These are phyloP conservation scores for Theristicus caerulescens DNA, from an alignment of 2,113 vertebrate genomes.

Conservation along the genomic window DNA sequence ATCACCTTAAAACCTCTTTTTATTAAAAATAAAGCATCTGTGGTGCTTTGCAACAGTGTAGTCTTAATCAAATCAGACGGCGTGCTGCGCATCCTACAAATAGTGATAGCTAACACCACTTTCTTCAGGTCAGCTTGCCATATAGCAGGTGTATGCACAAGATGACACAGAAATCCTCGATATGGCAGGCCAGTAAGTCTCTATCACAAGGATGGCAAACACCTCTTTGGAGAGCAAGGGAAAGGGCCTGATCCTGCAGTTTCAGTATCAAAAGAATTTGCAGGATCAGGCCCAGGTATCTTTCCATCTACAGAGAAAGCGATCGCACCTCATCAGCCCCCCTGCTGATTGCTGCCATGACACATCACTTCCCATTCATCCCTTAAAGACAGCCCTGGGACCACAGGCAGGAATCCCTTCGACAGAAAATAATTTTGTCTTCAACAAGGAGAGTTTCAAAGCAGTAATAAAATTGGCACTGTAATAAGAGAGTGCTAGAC, in stretches of 20 bases:
- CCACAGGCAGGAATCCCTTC: neutral
- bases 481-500: neutral
- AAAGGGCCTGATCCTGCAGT: neutral
- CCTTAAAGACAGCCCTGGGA: neutral
- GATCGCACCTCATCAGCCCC: fast-evolving
- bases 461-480: neutral
- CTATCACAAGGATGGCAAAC: fast-evolving
- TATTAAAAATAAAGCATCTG: neutral
- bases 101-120: fast-evolving
- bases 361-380: neutral
- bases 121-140: neutral
- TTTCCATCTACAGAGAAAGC: neutral
- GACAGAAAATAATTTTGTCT: neutral
- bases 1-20: neutral
- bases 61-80: neutral
- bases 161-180: neutral
- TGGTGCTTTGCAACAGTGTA: neutral
- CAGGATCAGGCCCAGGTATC: neutral
- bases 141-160: neutral
- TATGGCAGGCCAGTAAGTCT: neutral
- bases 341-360: fast-evolving
- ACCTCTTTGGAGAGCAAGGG: fast-evolving
- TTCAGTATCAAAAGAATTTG: too few species aligned
- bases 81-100: neutral
- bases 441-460: neutral